phyloP scores from a whole-genome alignment of 2,888 invertebrate species.

The Drymonia ruficornis region DNA sequence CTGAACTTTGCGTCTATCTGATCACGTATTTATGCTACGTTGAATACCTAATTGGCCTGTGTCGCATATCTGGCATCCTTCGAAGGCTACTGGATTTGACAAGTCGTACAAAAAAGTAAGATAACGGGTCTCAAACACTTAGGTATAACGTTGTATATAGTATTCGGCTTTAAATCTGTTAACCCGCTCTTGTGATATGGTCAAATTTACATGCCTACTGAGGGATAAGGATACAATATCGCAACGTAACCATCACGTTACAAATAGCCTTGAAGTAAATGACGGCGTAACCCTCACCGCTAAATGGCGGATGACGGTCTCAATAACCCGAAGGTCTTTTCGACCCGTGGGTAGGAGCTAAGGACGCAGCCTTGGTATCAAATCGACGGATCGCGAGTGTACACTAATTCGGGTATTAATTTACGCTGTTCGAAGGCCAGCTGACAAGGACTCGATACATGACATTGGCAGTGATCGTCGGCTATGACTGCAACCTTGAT shows the following conservation, averaged over 20 bases:
- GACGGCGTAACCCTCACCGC: conserved; percentile 21
- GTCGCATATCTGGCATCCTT: neutral
- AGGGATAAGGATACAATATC: too few species aligned
- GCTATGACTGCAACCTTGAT: conserved; percentile 37
- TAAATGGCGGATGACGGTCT: conserved; percentile 25
- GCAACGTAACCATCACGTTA: conserved; percentile 7
- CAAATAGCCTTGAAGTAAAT: conserved; percentile 26
- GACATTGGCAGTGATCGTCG: conserved; percentile 45
- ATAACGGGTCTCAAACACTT: too few species aligned
- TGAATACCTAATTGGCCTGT: neutral
- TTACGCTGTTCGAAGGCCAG: conserved; percentile 45
- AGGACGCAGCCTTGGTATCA: conserved; percentile 56
- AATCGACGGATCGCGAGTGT: conserved; percentile 44
- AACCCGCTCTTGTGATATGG: too few species aligned
- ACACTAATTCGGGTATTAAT: conserved; percentile 36
- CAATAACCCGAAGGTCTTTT: conserved; percentile 38
- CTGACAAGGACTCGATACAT: conserved; percentile 41
- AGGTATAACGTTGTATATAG: too few species aligned
- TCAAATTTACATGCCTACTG: too few species aligned
- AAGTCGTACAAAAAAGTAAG: too few species aligned
- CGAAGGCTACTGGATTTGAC: too few species aligned
- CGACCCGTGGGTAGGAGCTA: conserved; percentile 39
- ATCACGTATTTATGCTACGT: neutral
- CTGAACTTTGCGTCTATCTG: conserved; percentile 11
- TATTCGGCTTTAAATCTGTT: too few species aligned